phyloP scores from a whole-genome alignment of 2,888 invertebrate species.

The Argyresthia goedartella region DNA sequence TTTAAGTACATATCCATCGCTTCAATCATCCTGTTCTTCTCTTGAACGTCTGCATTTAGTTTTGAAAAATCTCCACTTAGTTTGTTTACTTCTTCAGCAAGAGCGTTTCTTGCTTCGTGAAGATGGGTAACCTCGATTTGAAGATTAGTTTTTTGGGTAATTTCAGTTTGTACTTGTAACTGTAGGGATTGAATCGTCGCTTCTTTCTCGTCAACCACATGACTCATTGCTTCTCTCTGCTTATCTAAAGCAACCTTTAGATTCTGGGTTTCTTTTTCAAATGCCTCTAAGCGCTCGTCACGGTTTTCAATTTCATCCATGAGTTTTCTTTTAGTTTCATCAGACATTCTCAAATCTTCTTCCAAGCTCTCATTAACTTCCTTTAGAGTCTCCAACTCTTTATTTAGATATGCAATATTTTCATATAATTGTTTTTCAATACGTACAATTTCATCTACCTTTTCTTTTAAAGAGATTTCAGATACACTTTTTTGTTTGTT shows the following conservation, averaged over 20 bases:
- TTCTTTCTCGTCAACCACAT: slow-evolving; percentile 34
- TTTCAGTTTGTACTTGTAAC: slow-evolving; percentile 39
- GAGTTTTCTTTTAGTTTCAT: slow-evolving; percentile 24
- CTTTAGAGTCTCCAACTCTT: slow-evolving; percentile 27
- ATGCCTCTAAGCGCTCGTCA: slow-evolving; percentile 23
- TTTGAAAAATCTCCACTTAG: slow-evolving; percentile 18
- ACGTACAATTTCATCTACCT: slow-evolving; percentile 18
- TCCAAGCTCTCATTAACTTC: slow-evolving; percentile 20
- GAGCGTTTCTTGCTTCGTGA: slow-evolving; percentile 17
- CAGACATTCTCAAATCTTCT: slow-evolving; percentile 24
- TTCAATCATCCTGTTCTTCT: slow-evolving; percentile 25
- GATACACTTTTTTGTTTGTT: slow-evolving; percentile 6
- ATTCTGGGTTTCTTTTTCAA: slow-evolving; percentile 29
- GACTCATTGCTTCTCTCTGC: slow-evolving; percentile 27
- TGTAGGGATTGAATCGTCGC: slow-evolving; percentile 32
- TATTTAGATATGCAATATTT: slow-evolving; percentile 25
- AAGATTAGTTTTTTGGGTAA: slow-evolving; percentile 30
- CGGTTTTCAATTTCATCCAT: slow-evolving; percentile 27
- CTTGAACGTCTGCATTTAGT: slow-evolving; percentile 18
- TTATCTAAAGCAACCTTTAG: slow-evolving; percentile 23
- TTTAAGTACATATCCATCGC: slow-evolving; percentile 22
- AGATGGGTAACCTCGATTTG: slow-evolving; percentile 24
- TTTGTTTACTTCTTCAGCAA: slow-evolving; percentile 21
- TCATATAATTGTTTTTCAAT: slow-evolving; percentile 22
- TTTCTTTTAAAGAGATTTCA: no score